Conservation (phyloP, 2,797 vertebrate genomes). For the Hoplostethus atlanticus region DNA sequence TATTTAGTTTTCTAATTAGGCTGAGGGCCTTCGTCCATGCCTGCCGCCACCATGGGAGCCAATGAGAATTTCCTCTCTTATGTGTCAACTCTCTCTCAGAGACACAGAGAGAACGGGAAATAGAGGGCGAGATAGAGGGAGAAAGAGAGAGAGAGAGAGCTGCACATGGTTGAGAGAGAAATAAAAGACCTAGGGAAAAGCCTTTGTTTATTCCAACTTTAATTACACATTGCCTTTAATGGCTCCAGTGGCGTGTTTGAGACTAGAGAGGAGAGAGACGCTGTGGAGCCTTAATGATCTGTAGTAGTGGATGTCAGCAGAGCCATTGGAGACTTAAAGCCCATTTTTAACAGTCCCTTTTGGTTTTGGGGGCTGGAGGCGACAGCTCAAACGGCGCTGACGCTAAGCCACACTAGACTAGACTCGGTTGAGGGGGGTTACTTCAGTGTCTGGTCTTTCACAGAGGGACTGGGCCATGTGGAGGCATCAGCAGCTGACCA, state of each 20-base stretch:
- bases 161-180: slow-evolving; percentile 64
- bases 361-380: slow-evolving; percentile 82
- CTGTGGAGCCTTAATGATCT: slow-evolving; percentile 92
- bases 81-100: slow-evolving; percentile 70
- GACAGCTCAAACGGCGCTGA: slow-evolving; percentile 85
- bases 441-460: slow-evolving; percentile 66
- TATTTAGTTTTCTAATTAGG: slow-evolving; percentile 99
- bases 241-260: slow-evolving; percentile 86
- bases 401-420: slow-evolving; percentile 67
- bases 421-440: slow-evolving; percentile 47
- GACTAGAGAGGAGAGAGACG: slow-evolving; percentile 60
- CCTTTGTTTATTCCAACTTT: slow-evolving; percentile 95
- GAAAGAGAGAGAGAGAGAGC: slow-evolving; percentile 58
- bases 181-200: slow-evolving; percentile 67
- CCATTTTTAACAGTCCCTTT: slow-evolving; percentile 86
- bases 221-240: slow-evolving; percentile 91
- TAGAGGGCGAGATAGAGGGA: slow-evolving; percentile 43
- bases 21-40: slow-evolving; percentile 85
- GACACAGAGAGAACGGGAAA: slow-evolving; percentile 43
- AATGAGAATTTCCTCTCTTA: slow-evolving; percentile 80
- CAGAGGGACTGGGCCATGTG: slow-evolving; percentile 67
- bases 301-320: slow-evolving; percentile 87
- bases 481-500: slow-evolving; percentile 84
- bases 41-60: slow-evolving; percentile 77
- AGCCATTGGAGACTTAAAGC: slow-evolving; percentile 87